Base-by-base conservation (phyloP, 2,888 invertebrate genomes). In the Tinea semifulvella region DNA sequence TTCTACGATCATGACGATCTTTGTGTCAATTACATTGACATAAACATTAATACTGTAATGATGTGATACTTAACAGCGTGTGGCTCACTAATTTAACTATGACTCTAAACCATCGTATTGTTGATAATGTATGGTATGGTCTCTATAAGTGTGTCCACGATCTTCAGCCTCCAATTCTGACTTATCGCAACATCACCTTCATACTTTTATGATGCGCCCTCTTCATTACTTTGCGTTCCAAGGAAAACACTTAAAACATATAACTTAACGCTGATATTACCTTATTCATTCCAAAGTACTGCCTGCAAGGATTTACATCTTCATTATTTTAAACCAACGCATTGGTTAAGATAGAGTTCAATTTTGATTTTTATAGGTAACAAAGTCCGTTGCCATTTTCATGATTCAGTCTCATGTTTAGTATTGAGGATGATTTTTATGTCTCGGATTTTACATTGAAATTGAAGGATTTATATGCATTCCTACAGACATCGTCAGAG, bases 141-240 rank as follows among this genome's bases (percentile, higher is more conserved):
- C 31, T 31, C 13, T 31, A 11, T 31, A 31, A 5, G 27, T 3
- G 4, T 17, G 42, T 16, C 14, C n/a, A 11, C n/a, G n/a, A n/a
- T 31, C 36, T 19, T 25, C 22, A 31, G 31, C 28, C 40, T 39
- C 35, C 42, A 18, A n/a, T 18, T 36, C 25, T 19, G 46, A 46
- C 19, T 46, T 46, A 46, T 46, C 38, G 26, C 40, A 35, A 31
- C 18, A 25, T 42, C 46, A 26, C 25, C 38, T 36, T 43, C 42
- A 46, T 46, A 46, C 43, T 46, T 46, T 46, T 46, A 46, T 46
- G 46, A 46, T 43, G 43, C 43, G 13, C 31, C 42, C 39, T 60
- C 58, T 64, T 68, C 62, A 72, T 74, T 74, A 71, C 73, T 73
- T 72, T 72, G 72, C 65, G 57, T 63, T 73, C 61, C 54, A 51